These are phyloP conservation scores for Halichoeres trimaculatus DNA, from an alignment of 2,113 vertebrate genomes.

Conservation along the genomic window DNA sequence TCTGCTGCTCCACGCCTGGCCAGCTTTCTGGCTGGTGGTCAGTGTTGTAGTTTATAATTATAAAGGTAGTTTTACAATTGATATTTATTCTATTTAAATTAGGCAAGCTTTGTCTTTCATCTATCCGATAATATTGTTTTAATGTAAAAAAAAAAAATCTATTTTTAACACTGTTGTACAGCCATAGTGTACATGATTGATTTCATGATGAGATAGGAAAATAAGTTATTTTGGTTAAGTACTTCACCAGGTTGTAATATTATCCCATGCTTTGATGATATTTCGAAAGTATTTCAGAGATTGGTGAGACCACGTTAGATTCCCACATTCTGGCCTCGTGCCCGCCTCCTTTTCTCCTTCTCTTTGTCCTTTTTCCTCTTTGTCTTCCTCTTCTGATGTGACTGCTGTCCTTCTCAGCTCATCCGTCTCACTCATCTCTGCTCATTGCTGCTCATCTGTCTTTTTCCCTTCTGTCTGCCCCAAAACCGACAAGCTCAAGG, in stretches of 20 bases:
- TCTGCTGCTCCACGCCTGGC: too few species aligned
- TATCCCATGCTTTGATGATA: slow-evolving; percentile 3
- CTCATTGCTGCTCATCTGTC: slow-evolving; percentile 62
- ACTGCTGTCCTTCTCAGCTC: slow-evolving; percentile 56
- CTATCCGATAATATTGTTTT: too few species aligned
- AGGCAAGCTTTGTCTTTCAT: too few species aligned
- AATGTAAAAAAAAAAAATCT: too few species aligned
- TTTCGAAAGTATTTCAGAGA: slow-evolving; percentile 22
- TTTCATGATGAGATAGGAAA: background rate
- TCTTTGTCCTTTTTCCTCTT: slow-evolving; percentile 55
- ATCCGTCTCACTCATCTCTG: slow-evolving; percentile 67
- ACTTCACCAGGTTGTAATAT: slow-evolving; percentile 8
- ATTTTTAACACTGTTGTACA: too few species aligned
- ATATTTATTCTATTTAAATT: too few species aligned
- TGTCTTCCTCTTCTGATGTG: slow-evolving; percentile 56
- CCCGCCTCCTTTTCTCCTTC: slow-evolving; percentile 51
- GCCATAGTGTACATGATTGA: background rate
- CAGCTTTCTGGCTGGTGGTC: too few species aligned
- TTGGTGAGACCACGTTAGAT: slow-evolving; percentile 50
- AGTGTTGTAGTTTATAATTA: too few species aligned
- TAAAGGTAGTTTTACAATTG: too few species aligned
- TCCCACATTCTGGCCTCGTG: slow-evolving; percentile 48
- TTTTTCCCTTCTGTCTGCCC: slow-evolving; percentile 56
- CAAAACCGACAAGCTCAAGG: slow-evolving; percentile 50
- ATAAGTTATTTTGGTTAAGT: background rate